Conservation (phyloP, 2,113 vertebrate genomes). For the Catharus minimus region DNA sequence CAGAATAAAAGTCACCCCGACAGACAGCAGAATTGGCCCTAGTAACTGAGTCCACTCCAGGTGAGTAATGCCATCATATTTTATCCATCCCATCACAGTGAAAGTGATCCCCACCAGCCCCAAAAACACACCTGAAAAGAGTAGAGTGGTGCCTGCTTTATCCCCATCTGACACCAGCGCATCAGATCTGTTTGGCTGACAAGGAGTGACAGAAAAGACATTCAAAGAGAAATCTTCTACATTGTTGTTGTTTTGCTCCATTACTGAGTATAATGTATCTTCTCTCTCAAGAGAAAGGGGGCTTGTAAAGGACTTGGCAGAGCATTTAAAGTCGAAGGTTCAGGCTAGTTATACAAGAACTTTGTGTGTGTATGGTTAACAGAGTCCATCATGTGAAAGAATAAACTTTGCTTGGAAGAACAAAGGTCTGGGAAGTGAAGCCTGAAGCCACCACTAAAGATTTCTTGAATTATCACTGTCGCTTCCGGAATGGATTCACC, state of each 20-base stretch:
- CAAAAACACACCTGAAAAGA: constrained; percentile 84
- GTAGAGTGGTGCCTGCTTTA: constrained; percentile 78
- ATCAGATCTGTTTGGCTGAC: constrained; percentile 52
- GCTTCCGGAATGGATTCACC: background rate
- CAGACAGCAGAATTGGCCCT: constrained; percentile 83
- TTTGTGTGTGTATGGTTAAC: constrained; percentile 69
- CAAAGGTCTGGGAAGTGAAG: constrained; percentile 75
- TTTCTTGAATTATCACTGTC: constrained; percentile 11
- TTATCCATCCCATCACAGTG: constrained; percentile 83
- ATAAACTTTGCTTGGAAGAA: constrained; percentile 73
- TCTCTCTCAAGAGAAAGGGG: background rate
- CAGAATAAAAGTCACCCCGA: constrained; percentile 81
- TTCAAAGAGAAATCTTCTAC: constrained; percentile 71
- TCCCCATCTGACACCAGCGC: constrained; percentile 75
- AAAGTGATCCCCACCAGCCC: constrained; percentile 81
- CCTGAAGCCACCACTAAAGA: constrained; percentile 34
- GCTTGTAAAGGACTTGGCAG: background rate
- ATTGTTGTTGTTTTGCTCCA: constrained; percentile 59
- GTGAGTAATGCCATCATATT: constrained; percentile 51
- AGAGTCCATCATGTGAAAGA: constrained; percentile 57
- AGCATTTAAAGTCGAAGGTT: constrained; percentile 34
- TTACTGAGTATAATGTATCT: background rate
- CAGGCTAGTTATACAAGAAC: constrained; percentile 66
- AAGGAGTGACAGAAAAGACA: constrained; percentile 73
- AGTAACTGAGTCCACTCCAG: constrained; percentile 84